Base-by-base conservation (phyloP, 1,140 invertebrate genomes). In the Conus betulinus region DNA sequence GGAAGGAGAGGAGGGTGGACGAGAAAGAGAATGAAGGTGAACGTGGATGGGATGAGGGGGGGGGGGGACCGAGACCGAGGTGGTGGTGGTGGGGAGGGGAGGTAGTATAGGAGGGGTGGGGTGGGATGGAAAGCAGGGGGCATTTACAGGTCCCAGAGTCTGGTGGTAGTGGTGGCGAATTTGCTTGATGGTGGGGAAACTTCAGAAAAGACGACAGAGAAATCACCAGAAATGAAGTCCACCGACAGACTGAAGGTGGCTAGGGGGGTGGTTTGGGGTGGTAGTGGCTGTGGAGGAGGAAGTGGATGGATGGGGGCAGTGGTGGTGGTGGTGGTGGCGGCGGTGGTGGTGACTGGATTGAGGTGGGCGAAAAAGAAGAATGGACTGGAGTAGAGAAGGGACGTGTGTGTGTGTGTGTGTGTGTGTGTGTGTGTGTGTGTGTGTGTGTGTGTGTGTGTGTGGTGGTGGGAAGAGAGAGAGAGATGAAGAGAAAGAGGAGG, bases 171-270 rank as follows among this genome's bases (percentile, higher is more conserved):
- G 39, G 8, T 60, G 57, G 15, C 57, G 57, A 60, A 74, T n/a
- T 78, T 27, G 76, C 76, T 78, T 39, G 76, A 78, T 78, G 15
- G 25, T 6, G 76, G 7, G 7, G 25, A 27, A 78, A 15, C 25
- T 8, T 39, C 76, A 39, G 25, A 15, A 25, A 78, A 78, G 27
- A 78, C 11, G 76, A 78, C 76, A 78, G n/a, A 74, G 76, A 39
- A 78, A 78, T 78, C 76, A 78, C 76, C 11, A 78, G 76, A 78
- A 78, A 78, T 78, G 76, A 27, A 60, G 57, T 60, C 57, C 57
- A 60, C 57, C 8, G 57, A 60, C 57, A 60, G 57, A 60, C 57
- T 8, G 15, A 11, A 60, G 57, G 15, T 5, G 8, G 57, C 39
- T 60, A 60, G 57, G 57, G 57, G 15, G 57, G 15, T 60, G 57